These are phyloP conservation scores for Cephalopholis sonnerati DNA, from an alignment of 2,113 vertebrate genomes.

Conservation along the genomic window DNA sequence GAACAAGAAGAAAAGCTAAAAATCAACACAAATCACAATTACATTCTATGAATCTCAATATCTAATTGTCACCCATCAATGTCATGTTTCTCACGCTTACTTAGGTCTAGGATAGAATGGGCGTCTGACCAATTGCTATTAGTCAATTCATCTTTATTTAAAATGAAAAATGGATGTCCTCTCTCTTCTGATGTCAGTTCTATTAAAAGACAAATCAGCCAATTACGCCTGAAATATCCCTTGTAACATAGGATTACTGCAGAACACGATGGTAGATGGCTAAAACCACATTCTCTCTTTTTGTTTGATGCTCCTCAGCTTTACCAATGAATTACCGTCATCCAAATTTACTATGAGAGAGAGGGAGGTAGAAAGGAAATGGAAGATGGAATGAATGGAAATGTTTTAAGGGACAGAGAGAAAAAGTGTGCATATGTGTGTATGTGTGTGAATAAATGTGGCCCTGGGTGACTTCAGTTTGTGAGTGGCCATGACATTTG, in stretches of 20 bases:
- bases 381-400: slow-evolving; percentile 38
- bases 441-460: slow-evolving; percentile 56
- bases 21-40: background rate
- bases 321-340: slow-evolving; percentile 24
- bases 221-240: background rate
- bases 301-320: slow-evolving; percentile 30
- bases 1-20: background rate
- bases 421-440: slow-evolving; percentile 40
- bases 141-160: slow-evolving; percentile 10
- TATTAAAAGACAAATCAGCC: slow-evolving; percentile 30
- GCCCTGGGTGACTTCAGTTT: slow-evolving; percentile 59
- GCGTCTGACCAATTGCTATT: background rate
- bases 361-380: background rate
- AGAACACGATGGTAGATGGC: background rate
- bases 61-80: background rate
- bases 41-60: background rate
- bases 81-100: background rate
- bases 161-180: slow-evolving; percentile 12
- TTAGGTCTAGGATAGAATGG: background rate
- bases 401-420: slow-evolving; percentile 35
- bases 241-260: background rate
- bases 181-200: background rate
- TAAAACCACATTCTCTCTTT: slow-evolving; percentile 9
- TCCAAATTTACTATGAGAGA: slow-evolving; percentile 30
- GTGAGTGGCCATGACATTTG: slow-evolving; percentile 73